These are phyloP conservation scores for Amphimedon queenslandica DNA, from an alignment of 37 sponge, comb jelly and placozoan species.

Conservation along the genomic window DNA sequence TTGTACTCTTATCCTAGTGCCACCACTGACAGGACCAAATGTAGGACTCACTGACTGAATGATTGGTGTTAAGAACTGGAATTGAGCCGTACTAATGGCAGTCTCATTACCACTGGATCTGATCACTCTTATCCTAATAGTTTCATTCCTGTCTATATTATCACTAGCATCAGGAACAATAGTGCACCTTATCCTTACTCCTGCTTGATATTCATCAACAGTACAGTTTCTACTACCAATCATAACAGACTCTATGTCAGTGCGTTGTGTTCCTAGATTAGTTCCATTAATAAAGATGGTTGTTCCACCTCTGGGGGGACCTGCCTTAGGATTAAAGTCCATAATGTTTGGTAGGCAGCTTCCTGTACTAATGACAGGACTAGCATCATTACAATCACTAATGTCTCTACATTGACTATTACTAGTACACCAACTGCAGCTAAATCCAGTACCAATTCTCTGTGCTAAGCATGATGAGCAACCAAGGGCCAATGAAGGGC, in stretches of 20 bases:
- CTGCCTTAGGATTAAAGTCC: constrained; percentile 30
- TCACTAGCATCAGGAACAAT: constrained; percentile 11
- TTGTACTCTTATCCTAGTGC: constrained; percentile 41
- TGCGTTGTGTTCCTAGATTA: constrained; percentile 51
- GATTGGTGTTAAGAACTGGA: constrained; percentile 17
- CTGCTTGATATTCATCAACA: constrained; percentile 19
- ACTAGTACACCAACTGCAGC: constrained; percentile 62
- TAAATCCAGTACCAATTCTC: constrained; percentile 20
- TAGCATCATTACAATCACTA: not conserved
- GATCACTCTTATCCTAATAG: not conserved
- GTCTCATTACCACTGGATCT: not conserved
- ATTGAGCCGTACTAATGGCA: not conserved
- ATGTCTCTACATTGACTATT: not conserved
- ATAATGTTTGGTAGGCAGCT: constrained; percentile 44
- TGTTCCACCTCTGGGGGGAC: constrained; percentile 70
- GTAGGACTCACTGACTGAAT: constrained; percentile 42
- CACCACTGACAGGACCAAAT: constrained; percentile 75
- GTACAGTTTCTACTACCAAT: constrained; percentile 24
- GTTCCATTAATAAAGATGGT: constrained; percentile 57
- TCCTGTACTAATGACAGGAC: not conserved
- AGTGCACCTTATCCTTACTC: constrained; percentile 22
- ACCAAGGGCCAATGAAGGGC: constrained; percentile 5
- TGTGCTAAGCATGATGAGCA: constrained; percentile 45
- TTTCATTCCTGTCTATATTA: not conserved
- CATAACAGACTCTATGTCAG: constrained; percentile 20